Conservation (phyloP, 2,888 invertebrate genomes). For the Nemoura dubitans region DNA sequence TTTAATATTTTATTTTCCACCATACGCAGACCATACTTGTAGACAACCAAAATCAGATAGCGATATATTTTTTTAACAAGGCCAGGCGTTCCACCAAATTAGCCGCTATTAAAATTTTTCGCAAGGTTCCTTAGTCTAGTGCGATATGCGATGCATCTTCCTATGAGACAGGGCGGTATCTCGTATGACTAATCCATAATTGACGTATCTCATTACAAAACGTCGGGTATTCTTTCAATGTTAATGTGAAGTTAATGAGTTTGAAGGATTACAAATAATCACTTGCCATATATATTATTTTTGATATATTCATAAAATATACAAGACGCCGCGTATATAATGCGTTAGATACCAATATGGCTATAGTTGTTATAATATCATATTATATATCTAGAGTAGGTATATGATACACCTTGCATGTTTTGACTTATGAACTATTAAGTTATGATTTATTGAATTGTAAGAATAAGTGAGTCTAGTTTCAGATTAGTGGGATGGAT, state of each 20-base stretch:
- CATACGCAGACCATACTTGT: too few species aligned
- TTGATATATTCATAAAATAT: not conserved
- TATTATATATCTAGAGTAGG: not conserved
- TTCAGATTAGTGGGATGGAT: constrained; percentile 19
- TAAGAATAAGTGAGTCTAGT: not conserved
- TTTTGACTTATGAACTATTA: constrained; percentile 30
- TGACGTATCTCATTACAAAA: constrained; percentile 9
- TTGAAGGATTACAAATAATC: constrained; percentile 26
- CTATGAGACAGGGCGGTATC: not conserved
- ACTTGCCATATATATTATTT: constrained; percentile 20
- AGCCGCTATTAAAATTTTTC: too few species aligned
- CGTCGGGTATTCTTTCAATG: constrained; percentile 10
- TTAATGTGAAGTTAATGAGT: constrained; percentile 38
- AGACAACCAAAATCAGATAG: too few species aligned
- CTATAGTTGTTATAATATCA: not conserved
- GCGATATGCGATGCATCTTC: not conserved
- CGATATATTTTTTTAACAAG: too few species aligned
- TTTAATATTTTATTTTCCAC: too few species aligned
- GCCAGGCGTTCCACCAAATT: too few species aligned
- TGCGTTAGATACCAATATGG: not conserved
- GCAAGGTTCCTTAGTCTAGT: too few species aligned
- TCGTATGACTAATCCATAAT: constrained; percentile 16
- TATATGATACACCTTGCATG: not conserved
- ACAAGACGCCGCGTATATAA: not conserved
- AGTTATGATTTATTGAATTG: constrained; percentile 37